These are phyloP conservation scores for Podarcis raffonei DNA, from an alignment of 2,113 vertebrate species.

Conservation along the genomic window DNA sequence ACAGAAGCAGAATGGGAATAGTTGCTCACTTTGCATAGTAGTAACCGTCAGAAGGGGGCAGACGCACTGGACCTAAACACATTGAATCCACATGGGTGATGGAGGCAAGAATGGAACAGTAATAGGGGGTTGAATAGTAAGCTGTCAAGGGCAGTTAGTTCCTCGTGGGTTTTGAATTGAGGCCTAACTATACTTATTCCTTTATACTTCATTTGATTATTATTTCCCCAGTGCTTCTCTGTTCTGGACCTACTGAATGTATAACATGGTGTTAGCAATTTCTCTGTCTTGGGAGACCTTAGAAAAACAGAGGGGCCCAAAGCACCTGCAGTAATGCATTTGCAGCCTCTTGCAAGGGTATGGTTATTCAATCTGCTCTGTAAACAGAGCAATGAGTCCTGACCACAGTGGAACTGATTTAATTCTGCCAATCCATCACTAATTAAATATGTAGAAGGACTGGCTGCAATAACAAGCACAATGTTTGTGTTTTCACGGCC, in stretches of 20 bases:
- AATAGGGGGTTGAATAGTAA: neutral
- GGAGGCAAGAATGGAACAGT: neutral
- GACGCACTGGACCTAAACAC: neutral
- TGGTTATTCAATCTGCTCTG: conserved; percentile 64
- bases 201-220: conserved; percentile 61
- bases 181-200: neutral
- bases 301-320: conserved; percentile 63
- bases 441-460: neutral
- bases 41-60: neutral
- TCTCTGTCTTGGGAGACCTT: conserved; percentile 63
- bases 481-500: neutral
- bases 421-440: conserved; percentile 59
- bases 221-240: conserved; percentile 63
- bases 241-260: conserved; percentile 58
- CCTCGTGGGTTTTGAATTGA: neutral
- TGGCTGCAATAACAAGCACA: neutral
- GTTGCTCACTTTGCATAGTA: too few species aligned
- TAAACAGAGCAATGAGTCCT: conserved; percentile 68
- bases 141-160: neutral
- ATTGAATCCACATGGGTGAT: neutral
- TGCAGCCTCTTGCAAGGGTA: conserved; percentile 64
- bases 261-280: conserved; percentile 62
- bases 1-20: neutral
- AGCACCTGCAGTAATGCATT: conserved; percentile 64
- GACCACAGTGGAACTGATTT: conserved; percentile 60